Evolutionary conservation across 2,888 invertebrate genomes (phyloP).

Genomic region (Drosophila conformis): DNA sequence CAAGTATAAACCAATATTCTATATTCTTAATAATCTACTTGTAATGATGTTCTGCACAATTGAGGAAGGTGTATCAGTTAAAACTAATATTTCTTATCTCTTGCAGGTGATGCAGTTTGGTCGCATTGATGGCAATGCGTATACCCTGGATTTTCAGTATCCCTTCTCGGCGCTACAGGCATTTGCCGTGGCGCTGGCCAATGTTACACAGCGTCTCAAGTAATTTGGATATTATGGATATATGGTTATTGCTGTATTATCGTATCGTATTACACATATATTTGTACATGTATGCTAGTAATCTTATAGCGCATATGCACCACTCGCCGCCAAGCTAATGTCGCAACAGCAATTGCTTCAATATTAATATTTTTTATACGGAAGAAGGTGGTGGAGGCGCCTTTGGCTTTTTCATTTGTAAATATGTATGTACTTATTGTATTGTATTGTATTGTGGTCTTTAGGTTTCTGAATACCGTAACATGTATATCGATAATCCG

Average conservation of each 20-base stretch:
- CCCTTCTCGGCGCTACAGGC: conserved; percentile 99
- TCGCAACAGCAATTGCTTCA: conserved; percentile 51
- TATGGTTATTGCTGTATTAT: conserved; percentile 30
- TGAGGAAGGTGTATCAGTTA: neutral
- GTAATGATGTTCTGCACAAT: neutral
- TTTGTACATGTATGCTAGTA: conserved; percentile 31
- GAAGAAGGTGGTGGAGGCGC: conserved; percentile 29
- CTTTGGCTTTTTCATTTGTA: conserved; percentile 72
- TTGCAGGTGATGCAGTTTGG: conserved; percentile 99
- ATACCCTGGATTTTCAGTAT: conserved; percentile 99
- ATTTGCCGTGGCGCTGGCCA: conserved; percentile 96
- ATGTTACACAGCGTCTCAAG: conserved; percentile 85
- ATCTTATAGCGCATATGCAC: conserved; percentile 28
- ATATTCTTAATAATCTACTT: neutral
- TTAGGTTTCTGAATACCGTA: conserved; percentile 75
- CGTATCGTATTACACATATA: conserved; percentile 33
- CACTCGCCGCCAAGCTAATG: conserved; percentile 44
- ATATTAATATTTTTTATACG: conserved; percentile 71
- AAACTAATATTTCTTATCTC: neutral
- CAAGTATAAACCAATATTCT: neutral
- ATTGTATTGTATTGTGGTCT: conserved; percentile 65
- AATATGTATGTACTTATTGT: conserved; percentile 65
- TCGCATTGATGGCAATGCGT: conserved; percentile 98
- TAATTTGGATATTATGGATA: conserved; percentile 63
- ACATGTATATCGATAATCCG: conserved; percentile 28